Evolutionary conservation across 2,797 vertebrate genomes (phyloP), one percentile per base, ranked within the genome.

Genomic region (Echeneis naucrates): DNA sequence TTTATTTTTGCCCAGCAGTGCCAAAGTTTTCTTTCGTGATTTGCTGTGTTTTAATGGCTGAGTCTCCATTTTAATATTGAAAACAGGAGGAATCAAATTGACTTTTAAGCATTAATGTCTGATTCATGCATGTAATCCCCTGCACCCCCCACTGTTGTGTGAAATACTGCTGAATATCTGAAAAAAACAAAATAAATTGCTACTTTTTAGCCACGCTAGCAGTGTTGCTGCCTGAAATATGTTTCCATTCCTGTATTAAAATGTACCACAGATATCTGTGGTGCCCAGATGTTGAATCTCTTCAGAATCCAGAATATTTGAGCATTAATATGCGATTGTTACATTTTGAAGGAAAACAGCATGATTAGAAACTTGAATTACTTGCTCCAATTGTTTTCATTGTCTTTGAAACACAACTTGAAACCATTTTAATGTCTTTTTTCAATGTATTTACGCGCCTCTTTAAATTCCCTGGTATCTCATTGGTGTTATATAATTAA

Each of bases 101-200:
- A 32, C 45, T 40, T 68, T 55, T 55, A 53, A 51, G 24, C 13
- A 40, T 61, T 60, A 33, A 65, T 42, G 33, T 68, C 14, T 61
- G 19, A 53, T 51, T 17, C 24, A 50, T 66, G 19, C 13, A 24
- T 66, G 33, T 9, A 17, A 9, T 26, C 13, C n/a, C n/a, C n/a
- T 32, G 9, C 2, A 12, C 23, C 0, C 32, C 10, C 11, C 42
- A n/a, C n/a, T 23, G 4, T 19, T 70, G 14, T 16, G 1, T 30
- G 62, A 14, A 72, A 61, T 35, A 35, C 17, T 51, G 17, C 14
- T 21, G 2, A 32, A 44, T 30, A 23, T 27, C n/a, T 66, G 14
- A 50, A 37, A 64, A 67, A 26, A 21, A 11, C 3, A 16, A 16
- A 51, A 30, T 19, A 8, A 13, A 65, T 5, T 19, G 27, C 10